Conservation (phyloP, 2,797 vertebrate genomes). For the Neomorphus geoffroyi region DNA sequence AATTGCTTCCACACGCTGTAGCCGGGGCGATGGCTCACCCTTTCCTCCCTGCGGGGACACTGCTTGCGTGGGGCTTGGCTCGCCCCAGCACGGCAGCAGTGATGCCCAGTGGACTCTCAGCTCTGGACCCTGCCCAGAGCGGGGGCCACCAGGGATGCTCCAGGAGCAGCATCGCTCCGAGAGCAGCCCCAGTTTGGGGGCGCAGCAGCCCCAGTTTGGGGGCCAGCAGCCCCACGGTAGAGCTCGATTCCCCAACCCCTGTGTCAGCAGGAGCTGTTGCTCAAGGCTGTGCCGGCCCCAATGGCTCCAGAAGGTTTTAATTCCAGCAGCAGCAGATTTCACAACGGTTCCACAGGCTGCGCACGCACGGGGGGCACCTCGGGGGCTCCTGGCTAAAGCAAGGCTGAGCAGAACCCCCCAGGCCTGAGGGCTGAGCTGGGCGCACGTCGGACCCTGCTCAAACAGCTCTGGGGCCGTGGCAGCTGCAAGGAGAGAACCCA, state of each 20-base stretch:
- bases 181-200: neutral
- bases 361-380: neutral
- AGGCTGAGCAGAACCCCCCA: neutral
- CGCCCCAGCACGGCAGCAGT: neutral
- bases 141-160: neutral
- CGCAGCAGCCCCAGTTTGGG: neutral
- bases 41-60: neutral
- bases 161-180: neutral
- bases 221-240: accelerated
- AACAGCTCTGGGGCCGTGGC: neutral
- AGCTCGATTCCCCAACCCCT: accelerated
- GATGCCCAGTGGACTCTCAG: neutral
- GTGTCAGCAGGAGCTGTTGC: neutral
- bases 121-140: no score
- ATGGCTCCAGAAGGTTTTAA: neutral
- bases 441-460: neutral
- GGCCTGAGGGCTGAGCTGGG: accelerated
- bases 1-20: conserved; percentile 26
- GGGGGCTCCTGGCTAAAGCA: neutral
- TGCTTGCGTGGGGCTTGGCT: neutral
- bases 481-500: neutral
- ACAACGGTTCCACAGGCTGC: neutral
- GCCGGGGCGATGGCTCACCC: neutral
- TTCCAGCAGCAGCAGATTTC: neutral
- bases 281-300: neutral